Base-by-base conservation (phyloP, 2,113 vertebrate species). In the Lagopus muta region DNA sequence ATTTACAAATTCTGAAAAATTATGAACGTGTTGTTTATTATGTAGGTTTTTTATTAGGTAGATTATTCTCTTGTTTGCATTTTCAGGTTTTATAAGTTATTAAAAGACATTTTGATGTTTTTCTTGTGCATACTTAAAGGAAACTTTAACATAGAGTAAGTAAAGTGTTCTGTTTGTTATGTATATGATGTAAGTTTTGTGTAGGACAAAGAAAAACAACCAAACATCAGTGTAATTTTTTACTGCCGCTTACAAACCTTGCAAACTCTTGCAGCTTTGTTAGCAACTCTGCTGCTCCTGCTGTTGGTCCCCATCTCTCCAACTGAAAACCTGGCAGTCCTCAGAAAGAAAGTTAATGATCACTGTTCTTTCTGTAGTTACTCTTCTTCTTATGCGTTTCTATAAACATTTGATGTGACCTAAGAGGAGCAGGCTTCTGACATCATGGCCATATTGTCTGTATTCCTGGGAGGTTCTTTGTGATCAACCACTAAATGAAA, bases 401-500 rank as follows among this genome's bases (percentile, higher is more conserved):
- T 57, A 90, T 72, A 85, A 93, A 48, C 16, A 38, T 40, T 78
- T 77, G 65, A 90, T 92, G 30, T 71, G 55, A 70, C 67, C 34
- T 83, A 76, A 78, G 91, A 89, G 21, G 52, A 45, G 67, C 72
- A 74, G 30, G 74, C 52, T 85, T 48, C 69, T 91, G 86, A 65
- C 89, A 73, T 86, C 89, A 73, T 86, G 96, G 92, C 73, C 57
- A 71, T 82, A 88, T 82, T 55, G 71, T 88, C 80, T 92, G 77
- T 93, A 70, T 50, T 92, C 75, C 89, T 94, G 89, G 90, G 78
- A 96, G 70, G 75, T 94, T 87, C 69, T 90, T 81, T 93, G 75
- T 79, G 80, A 75, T 91, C 62, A 85, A 82, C 85, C 74, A 93
- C 88, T 94, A 95, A 96, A 92, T 96, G 96, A 97, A 96, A 94